Evolutionary conservation across 1,140 invertebrate species (phyloP).

Genomic region (Diploscapter pachys): DNA sequence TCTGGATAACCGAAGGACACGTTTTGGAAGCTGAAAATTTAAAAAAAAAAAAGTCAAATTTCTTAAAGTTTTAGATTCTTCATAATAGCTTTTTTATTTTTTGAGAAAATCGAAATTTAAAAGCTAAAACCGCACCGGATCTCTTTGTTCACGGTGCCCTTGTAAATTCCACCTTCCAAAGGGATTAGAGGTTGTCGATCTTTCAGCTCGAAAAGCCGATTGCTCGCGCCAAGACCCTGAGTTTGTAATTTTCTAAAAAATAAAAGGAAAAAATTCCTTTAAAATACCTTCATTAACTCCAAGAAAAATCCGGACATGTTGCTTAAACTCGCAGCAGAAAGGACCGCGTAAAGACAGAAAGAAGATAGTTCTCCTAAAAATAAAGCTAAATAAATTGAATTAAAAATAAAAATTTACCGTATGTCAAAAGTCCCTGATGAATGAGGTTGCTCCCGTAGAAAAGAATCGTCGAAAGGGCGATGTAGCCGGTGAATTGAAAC

Average conservation of each 20-base stretch:
- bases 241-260: neutral
- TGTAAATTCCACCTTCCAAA: constrained; percentile 49
- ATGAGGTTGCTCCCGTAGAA: constrained; percentile 92
- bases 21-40: constrained; percentile 59
- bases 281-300: constrained; percentile 76
- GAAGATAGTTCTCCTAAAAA: constrained; percentile 52
- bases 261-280: neutral
- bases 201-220: constrained; percentile 81
- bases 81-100: too few species aligned
- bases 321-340: constrained; percentile 47
- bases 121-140: constrained; percentile 46
- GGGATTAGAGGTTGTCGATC: constrained; percentile 74
- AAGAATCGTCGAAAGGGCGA: constrained; percentile 82
- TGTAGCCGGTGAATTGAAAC: constrained; percentile 87
- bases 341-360: constrained; percentile 52
- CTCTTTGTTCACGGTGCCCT: constrained; percentile 66
- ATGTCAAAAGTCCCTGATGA: constrained; percentile 73
- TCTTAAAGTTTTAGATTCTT: too few species aligned
- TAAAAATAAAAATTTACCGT: constrained; percentile 82
- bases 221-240: constrained; percentile 78
- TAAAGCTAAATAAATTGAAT: constrained; percentile 63
- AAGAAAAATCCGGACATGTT: constrained; percentile 80
- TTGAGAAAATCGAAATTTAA: too few species aligned
- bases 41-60: neutral
- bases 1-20: constrained; percentile 67